Percentiles rank a stretch among this genome's conserved stretches.
Conservation (phyloP, 2,888 invertebrate genomes). For the Hydroisotoma schaefferi region DNA sequence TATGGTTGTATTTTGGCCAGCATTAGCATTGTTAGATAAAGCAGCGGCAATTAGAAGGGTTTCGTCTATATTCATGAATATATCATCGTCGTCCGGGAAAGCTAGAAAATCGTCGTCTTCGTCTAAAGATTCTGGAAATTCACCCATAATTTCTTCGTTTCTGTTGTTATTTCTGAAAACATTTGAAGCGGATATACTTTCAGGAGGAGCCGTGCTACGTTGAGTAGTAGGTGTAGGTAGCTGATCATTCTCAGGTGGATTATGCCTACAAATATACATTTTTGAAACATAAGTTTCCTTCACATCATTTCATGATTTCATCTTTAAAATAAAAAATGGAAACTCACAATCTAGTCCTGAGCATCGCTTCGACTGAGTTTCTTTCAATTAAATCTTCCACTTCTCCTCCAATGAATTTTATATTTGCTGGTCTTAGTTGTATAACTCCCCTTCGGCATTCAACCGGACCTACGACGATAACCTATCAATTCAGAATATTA, state of each 20-base stretch:
- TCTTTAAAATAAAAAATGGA: neutral
- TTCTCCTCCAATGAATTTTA: slow-evolving; percentile 69
- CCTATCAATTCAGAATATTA: slow-evolving; percentile 52
- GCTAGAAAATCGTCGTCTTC: slow-evolving; percentile 17
- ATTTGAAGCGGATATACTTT: neutral
- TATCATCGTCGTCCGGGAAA: slow-evolving; percentile 36
- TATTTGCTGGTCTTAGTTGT: slow-evolving; percentile 60
- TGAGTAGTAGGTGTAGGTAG: neutral
- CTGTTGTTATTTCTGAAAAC: neutral
- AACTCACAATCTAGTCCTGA: slow-evolving; percentile 59
- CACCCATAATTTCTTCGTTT: slow-evolving; percentile 8
- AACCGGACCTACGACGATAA: slow-evolving; percentile 67
- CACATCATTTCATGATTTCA: neutral
- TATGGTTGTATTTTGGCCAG: neutral
- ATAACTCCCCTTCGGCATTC: slow-evolving; percentile 67
- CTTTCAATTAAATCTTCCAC: slow-evolving; percentile 61
- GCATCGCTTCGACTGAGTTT: slow-evolving; percentile 62
- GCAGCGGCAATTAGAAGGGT: slow-evolving; percentile 12
- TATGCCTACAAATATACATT: neutral
- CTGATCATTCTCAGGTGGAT: neutral
- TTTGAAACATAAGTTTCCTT: neutral
- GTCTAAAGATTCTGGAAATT: slow-evolving; percentile 16
- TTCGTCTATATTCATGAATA: slow-evolving; percentile 46
- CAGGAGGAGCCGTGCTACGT: no score
- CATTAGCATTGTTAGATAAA: slow-evolving; percentile 3